phyloP scores from a whole-genome alignment of 2,888 invertebrate species.

The Caenorhabditis panamensis region DNA sequence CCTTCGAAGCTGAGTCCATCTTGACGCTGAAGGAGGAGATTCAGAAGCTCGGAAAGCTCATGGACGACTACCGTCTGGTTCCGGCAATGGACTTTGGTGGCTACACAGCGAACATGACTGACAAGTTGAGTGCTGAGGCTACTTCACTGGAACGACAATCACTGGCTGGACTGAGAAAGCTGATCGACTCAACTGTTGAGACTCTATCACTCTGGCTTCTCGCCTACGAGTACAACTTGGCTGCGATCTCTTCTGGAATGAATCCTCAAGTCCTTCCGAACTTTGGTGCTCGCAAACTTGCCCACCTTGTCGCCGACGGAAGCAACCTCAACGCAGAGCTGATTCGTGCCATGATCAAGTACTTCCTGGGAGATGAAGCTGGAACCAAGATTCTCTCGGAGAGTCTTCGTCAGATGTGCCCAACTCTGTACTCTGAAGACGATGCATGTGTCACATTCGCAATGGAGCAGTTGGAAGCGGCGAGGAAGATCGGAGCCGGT shows the following conservation, averaged over 20 bases:
- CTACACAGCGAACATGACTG: conserved; percentile 33
- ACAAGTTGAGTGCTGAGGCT: conserved; percentile 74
- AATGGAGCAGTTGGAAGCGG: conserved; percentile 72
- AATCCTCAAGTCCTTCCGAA: conserved; percentile 55
- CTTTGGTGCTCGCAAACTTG: conserved; percentile 63
- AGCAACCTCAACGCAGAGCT: conserved; percentile 65
- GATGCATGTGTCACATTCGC: conserved; percentile 72
- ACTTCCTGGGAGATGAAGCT: conserved; percentile 94
- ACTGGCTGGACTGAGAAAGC: conserved; percentile 81
- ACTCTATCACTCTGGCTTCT: conserved; percentile 94
- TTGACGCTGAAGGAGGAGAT: conserved; percentile 51
- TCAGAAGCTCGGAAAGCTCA: conserved; percentile 56
- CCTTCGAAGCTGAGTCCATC: conserved; percentile 42
- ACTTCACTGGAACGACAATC: conserved; percentile 77
- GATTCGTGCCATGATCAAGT: conserved; percentile 72
- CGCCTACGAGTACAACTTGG: conserved; percentile 92
- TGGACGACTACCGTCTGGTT: conserved; percentile 73
- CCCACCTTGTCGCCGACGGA: conserved; percentile 67
- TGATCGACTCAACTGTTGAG: conserved; percentile 86
- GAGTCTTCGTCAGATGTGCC: conserved; percentile 92
- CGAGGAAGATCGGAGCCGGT: conserved; percentile 59
- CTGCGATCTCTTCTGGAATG: conserved; percentile 82
- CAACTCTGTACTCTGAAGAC: conserved; percentile 86
- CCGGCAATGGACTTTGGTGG: conserved; percentile 64
- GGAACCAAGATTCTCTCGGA: conserved; percentile 93